A percentile compares a stretch with the other conserved stretches of the same genome.
phyloP scores from a whole-genome alignment of 2,113 vertebrate species.

The Ophthalmolycus amberensis region DNA sequence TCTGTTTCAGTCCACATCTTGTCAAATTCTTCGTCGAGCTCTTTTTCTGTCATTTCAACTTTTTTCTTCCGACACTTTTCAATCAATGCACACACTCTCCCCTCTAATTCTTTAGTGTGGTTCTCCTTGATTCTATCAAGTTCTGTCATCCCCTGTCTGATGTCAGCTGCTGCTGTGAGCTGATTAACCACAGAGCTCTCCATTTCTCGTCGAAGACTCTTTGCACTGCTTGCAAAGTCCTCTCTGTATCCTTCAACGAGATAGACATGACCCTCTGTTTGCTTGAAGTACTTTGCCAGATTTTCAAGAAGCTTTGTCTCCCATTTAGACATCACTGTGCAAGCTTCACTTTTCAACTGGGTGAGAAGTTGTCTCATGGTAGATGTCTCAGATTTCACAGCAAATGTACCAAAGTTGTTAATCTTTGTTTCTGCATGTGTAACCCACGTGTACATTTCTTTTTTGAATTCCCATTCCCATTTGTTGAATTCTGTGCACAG shows the following conservation, averaged over 20 bases:
- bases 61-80: constrained; percentile 28
- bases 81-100: constrained; percentile 43
- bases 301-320: constrained; percentile 56
- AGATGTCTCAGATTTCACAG: constrained; percentile 9
- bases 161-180: constrained; percentile 40
- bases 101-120: constrained; percentile 45
- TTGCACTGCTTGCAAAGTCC: constrained; percentile 63
- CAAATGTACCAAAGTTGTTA: constrained; percentile 63
- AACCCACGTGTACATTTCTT: constrained; percentile 39
- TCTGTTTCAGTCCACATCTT: constrained; percentile 60
- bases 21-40: constrained; percentile 55
- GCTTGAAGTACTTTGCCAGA: constrained; percentile 62
- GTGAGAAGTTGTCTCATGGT: constrained; percentile 31
- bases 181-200: constrained; percentile 1
- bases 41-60: not conserved
- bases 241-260: constrained; percentile 70
- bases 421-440: constrained; percentile 64
- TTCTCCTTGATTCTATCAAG: constrained; percentile 52
- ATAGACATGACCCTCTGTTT: constrained; percentile 58
- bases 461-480: constrained; percentile 76
- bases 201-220: constrained; percentile 46
- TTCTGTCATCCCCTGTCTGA: constrained; percentile 44
- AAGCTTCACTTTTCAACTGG: constrained; percentile 43
- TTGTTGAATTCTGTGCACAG: constrained; percentile 70
- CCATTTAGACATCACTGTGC: constrained; percentile 27